Base-by-base conservation (phyloP, 2,113 vertebrate genomes). In the Heloderma charlesbogerti region DNA sequence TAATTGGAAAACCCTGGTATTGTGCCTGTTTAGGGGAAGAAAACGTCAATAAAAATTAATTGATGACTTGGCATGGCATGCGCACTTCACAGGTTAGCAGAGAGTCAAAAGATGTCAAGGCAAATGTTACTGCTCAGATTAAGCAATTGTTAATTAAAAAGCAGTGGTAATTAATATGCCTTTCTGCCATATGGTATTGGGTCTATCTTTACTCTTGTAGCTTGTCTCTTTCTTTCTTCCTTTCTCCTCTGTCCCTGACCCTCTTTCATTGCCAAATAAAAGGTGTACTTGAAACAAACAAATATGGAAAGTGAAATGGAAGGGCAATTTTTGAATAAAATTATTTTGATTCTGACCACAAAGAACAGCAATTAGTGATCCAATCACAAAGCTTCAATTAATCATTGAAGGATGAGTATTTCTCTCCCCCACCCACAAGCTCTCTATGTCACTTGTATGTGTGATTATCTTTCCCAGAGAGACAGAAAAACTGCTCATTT, bases 1-100 rank as follows among this genome's bases (percentile, higher is more conserved):
- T 98, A 98, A 99, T 98, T 98, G 98, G 98, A 97, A 98, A 97
- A 84, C 91, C 82, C 95, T 86, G 96, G 97, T 97, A 94, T 96
- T 43, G 77, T 90, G 97, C 89, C 95, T 96, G 96, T 96, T 96
- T 97, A 93, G 92, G 91, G 95, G 95, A 95, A 94, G 93, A 94
- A 96, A 94, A 87, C 90, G 96, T 97, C 97, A 97, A 97, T 97
- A 97, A 97, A 96, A 86, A 92, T 91, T 96, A 96, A 97, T 97
- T 97, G 97, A 98, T 97, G 97, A 63, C 96, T 91, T 95, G 96
- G 96, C 93, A 45, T 75, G 95, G 95, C 83, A 6, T 9, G 18
- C 1, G 91, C 95, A 83, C 94, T 34, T 91, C 15, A 34, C 94
- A 13, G 96, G 97, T 96, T 95, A 92, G 95, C 71, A 3, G 85